A percentile compares a stretch with the other conserved stretches of the same genome.
These are phyloP conservation scores for Sus cebifrons DNA, from an alignment of 2,797 vertebrate genomes.

Conservation along the genomic window DNA sequence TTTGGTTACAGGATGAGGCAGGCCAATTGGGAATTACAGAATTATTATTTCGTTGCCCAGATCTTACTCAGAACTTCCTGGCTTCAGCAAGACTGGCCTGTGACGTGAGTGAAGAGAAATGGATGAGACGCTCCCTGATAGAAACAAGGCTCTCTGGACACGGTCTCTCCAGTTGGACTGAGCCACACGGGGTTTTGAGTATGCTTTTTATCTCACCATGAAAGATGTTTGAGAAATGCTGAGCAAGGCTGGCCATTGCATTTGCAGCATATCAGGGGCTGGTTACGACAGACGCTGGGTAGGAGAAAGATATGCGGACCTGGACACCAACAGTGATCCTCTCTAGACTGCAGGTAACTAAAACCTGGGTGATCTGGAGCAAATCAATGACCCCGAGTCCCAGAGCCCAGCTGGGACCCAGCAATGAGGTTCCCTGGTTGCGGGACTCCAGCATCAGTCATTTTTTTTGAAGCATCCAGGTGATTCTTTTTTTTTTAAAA, in stretches of 20 bases:
- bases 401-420: neutral
- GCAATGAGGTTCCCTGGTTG: neutral
- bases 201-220: neutral
- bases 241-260: neutral
- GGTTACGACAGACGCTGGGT: neutral
- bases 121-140: neutral
- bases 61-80: conserved; percentile 24
- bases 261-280: neutral
- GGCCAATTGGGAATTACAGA: neutral
- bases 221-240: neutral
- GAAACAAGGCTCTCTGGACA: neutral
- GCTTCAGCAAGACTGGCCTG: conserved; percentile 6
- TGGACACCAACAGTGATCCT: neutral
- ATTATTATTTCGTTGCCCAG: conserved; percentile 4
- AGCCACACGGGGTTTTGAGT: neutral
- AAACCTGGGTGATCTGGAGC: neutral
- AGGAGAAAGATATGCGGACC: neutral
- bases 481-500: neutral
- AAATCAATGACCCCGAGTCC: neutral
- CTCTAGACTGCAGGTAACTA: neutral
- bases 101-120: neutral
- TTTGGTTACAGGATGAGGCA: neutral
- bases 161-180: neutral
- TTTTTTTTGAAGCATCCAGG: neutral
- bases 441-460: neutral